Percentiles rank a stretch among this genome's conserved stretches.
These are phyloP conservation scores for Platorchestia sp. DNA, from an alignment of 1,140 invertebrate genomes.

Conservation along the genomic window DNA sequence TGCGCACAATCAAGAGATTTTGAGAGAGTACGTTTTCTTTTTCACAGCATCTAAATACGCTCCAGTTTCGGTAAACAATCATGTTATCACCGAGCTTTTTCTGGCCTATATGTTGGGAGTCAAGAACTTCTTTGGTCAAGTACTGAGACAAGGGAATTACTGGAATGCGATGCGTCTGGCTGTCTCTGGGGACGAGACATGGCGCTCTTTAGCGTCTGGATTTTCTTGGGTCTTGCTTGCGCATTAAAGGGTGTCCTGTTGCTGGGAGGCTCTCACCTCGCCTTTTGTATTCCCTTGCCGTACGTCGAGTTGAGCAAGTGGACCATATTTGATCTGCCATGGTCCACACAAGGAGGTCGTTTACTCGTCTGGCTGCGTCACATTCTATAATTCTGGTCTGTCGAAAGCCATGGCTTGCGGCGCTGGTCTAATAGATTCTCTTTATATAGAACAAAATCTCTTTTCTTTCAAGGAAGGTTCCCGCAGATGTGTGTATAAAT, in stretches of 20 bases:
- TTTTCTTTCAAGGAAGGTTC: neutral
- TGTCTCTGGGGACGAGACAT: neutral
- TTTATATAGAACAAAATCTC: neutral
- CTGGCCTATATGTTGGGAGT: neutral
- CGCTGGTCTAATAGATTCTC: neutral
- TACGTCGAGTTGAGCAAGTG: neutral
- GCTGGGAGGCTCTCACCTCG: neutral
- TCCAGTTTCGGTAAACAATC: neutral
- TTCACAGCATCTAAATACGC: neutral
- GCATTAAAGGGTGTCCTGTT: neutral
- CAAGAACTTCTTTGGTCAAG: neutral
- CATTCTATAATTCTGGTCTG: neutral
- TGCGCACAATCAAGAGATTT: neutral
- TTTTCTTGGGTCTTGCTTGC: neutral
- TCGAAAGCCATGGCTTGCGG: neutral
- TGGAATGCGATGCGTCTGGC: neutral
- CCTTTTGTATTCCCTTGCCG: neutral
- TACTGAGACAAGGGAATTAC: neutral
- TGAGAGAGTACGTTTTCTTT: neutral
- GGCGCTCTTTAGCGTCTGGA: neutral
- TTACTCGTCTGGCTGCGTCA: neutral
- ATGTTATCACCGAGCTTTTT: neutral
- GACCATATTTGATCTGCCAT: neutral
- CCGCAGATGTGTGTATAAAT: neutral
- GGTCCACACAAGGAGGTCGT: neutral